Base-by-base conservation (phyloP, 2,888 invertebrate species). In the Clusia tigrina region DNA sequence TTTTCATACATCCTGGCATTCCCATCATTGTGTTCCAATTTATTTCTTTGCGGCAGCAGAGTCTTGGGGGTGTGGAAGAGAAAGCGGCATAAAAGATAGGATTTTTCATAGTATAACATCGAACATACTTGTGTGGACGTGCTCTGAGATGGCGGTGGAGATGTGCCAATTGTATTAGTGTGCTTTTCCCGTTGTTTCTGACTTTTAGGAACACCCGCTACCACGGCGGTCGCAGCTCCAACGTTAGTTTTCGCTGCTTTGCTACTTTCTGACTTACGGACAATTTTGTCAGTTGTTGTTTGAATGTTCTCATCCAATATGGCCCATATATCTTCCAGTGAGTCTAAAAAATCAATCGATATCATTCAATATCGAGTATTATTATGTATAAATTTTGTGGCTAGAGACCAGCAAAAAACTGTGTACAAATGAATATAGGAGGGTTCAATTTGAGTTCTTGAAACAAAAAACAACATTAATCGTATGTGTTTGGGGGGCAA, bases 41-140 rank as follows among this genome's bases (percentile, higher is more conserved):
- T 48, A n/a, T 55, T 63, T 66, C 60, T 61, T 54, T 58, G 58
- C 3, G 64, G 61, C 1, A 77, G 78, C 18, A 84, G 63, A 38
- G 80, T 79, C 58, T 88, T 88, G 67, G 88, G 88, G 5, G 88
- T 88, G 88, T 88, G 73, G 72, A 72, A 9, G 26, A 57, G 15
- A 12, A 46, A 10, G n/a, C 24, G 6, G 52, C n/a, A 25, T 18
- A 54, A 3, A 54, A 54, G 3, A 25, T 32, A 25, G 25, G 25
- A 17, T 25, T 24, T 2, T 24, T 54, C n/a, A 54, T 26, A 60
- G 22, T 18, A 20, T 6, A 48, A 20, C 20, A 22, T 59, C 76
- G n/a, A n/a, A n/a, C n/a, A 74, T 82, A 91, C 92, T 88, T 95
- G 94, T 23, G 94, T 95, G 24, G 94, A 92, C 76, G 92, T 93